phyloP scores from a whole-genome alignment of 2,888 invertebrate species.

The Nineta flava region DNA sequence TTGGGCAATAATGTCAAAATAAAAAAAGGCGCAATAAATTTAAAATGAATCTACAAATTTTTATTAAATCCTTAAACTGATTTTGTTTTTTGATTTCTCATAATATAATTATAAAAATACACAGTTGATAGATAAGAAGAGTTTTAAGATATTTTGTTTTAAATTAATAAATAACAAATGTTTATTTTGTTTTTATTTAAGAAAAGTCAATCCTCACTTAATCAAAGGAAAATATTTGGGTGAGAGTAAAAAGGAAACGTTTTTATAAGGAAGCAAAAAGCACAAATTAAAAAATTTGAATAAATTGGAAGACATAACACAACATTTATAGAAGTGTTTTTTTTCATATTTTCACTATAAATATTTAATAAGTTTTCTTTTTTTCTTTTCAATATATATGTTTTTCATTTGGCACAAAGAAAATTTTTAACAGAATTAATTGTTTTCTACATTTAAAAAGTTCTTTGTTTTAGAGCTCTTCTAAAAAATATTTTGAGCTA shows the following conservation, averaged over 20 bases:
- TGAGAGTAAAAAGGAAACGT: background rate
- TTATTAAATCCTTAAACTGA: background rate
- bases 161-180: background rate
- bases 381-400: background rate
- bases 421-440: background rate
- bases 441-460: no score
- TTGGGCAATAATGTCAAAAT: no score
- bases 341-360: background rate
- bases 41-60: background rate
- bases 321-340: constrained; percentile 2
- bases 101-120: constrained; percentile 8
- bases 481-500: no score
- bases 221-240: no score
- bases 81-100: background rate
- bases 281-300: background rate
- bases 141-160: background rate
- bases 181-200: no score
- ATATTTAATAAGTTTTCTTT: background rate
- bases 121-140: constrained; percentile 6
- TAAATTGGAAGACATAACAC: constrained; percentile 6
- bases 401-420: background rate
- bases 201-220: no score
- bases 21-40: no score
- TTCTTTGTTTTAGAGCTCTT: no score
- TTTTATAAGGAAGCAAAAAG: background rate